Conservation (phyloP, 2,888 invertebrate genomes). For the Drosophila gaucha region DNA sequence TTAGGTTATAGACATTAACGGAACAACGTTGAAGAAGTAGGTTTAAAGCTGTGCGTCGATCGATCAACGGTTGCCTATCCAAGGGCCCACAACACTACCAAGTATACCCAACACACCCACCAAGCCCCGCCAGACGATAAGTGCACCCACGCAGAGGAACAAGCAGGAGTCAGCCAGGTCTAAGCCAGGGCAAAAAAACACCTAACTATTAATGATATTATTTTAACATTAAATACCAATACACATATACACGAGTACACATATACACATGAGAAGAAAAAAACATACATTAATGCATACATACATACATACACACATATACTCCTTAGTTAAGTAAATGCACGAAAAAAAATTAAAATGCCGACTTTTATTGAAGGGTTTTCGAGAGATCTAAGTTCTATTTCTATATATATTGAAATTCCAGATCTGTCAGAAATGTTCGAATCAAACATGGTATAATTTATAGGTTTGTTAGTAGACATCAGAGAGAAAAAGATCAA, state of each 20-base stretch:
- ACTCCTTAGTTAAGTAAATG: constrained; percentile 71
- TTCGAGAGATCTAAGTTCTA: accelerated
- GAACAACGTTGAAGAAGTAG: constrained; percentile 22
- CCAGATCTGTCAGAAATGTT: too few relatives aligned
- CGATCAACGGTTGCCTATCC: constrained; percentile 12
- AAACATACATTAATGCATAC: neutral
- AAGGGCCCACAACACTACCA: constrained; percentile 13
- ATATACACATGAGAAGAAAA: neutral
- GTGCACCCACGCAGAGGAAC: neutral
- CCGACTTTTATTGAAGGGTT: neutral
- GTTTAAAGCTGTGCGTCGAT: constrained; percentile 26
- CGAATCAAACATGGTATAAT: too few relatives aligned
- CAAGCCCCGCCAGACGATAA: constrained; percentile 21
- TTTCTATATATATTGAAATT: neutral
- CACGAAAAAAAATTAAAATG: constrained; percentile 54
- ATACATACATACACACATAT: constrained; percentile 44
- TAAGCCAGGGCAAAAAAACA: constrained; percentile 12
- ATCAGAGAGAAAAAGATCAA: too few relatives aligned
- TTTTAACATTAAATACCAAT: constrained; percentile 55
- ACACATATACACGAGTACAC: neutral
- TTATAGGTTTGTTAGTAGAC: too few relatives aligned
- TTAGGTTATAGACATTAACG: constrained; percentile 40
- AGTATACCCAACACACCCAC: constrained; percentile 33
- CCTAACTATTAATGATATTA: constrained; percentile 73
- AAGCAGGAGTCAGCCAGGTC: neutral